Conservation (phyloP, 1,140 invertebrate genomes). For the Drosophila subpulchrella region DNA sequence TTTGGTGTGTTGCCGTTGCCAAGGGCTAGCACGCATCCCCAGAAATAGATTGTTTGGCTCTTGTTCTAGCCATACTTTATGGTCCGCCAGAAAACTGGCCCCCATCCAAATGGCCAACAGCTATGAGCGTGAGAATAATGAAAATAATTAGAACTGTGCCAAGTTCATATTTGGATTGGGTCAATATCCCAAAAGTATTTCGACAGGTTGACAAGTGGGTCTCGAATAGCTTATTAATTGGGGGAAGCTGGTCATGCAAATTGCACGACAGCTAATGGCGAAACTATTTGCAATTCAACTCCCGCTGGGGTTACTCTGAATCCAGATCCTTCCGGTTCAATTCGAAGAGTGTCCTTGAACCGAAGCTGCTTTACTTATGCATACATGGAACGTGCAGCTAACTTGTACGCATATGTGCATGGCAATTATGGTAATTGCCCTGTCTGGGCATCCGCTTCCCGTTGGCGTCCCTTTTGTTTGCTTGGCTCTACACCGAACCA, state of each 20-base stretch:
- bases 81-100: slow-evolving; percentile 36
- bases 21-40: slow-evolving; percentile 10
- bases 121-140: slow-evolving; percentile 29
- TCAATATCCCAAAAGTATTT: slow-evolving; percentile 34
- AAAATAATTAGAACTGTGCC: slow-evolving; percentile 62
- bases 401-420: slow-evolving; percentile 25
- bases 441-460: slow-evolving; percentile 21
- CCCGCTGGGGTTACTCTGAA: not conserved
- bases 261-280: slow-evolving; percentile 44
- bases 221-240: slow-evolving; percentile 52
- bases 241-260: slow-evolving; percentile 32
- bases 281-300: slow-evolving; percentile 28
- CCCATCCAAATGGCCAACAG: slow-evolving; percentile 40
- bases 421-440: slow-evolving; percentile 48
- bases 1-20: slow-evolving; percentile 18
- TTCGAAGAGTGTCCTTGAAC: slow-evolving; percentile 19
- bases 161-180: slow-evolving; percentile 57
- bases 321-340: slow-evolving; percentile 4
- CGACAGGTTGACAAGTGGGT: slow-evolving; percentile 48
- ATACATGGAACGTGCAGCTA: slow-evolving; percentile 21
- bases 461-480: slow-evolving; percentile 24
- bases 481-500: not conserved
- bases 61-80: slow-evolving; percentile 30
- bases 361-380: slow-evolving; percentile 17
- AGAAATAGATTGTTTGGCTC: slow-evolving; percentile 17